Evolutionary conservation across 2,113 vertebrate species (phyloP), one percentile per base, ranked within the genome.

Genomic region (Pseudolaguvia tuberculata): DNA sequence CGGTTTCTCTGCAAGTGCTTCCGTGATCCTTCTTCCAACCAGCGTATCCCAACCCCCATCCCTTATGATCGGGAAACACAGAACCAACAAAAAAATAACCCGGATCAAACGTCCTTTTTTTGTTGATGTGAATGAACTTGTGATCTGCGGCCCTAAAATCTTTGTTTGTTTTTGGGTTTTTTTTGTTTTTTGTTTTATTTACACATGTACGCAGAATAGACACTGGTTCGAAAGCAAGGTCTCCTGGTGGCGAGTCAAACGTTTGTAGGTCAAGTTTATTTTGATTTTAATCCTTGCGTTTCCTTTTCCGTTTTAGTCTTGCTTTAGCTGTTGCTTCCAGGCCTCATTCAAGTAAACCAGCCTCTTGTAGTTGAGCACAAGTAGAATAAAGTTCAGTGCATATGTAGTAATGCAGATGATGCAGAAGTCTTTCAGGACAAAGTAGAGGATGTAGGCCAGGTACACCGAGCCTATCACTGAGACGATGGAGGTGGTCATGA

Each of bases 341-440:
- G 96, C 96, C 84, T 98, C 95, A 4, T 99, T 99, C 94, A 99
- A 98, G 94, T 98, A 99, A 92, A 99, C 97, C 88, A 99, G 92
- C 93, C 96, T 95, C 93, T 98, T 98, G 92, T 98, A 98, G 92
- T 99, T 98, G 92, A 98, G 91, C 83, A 94, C 93, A 85, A 97
- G 93, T 86, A 98, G 95, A 89, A 96, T 92, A 92, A 99, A 93
- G 95, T 98, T 99, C 95, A 99, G 94, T 87, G 89, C 88, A 1
- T 99, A 98, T 57, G 94, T 98, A 91, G 92, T 84, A 85, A 98
- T 78, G 81, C 93, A 97, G 92, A 99, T 91, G 91, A 99, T 84
- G 92, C 96, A 98, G 85, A 98, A 94, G 85, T 99, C 95, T 92
- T 97, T 95, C 84, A 98, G 93, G 92, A 99, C 96, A 89, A 98